A percentile compares a stretch with the other conserved stretches of the same genome.
Conservation (phyloP, 2,888 invertebrate genomes). For the Eristalis tenax region DNA sequence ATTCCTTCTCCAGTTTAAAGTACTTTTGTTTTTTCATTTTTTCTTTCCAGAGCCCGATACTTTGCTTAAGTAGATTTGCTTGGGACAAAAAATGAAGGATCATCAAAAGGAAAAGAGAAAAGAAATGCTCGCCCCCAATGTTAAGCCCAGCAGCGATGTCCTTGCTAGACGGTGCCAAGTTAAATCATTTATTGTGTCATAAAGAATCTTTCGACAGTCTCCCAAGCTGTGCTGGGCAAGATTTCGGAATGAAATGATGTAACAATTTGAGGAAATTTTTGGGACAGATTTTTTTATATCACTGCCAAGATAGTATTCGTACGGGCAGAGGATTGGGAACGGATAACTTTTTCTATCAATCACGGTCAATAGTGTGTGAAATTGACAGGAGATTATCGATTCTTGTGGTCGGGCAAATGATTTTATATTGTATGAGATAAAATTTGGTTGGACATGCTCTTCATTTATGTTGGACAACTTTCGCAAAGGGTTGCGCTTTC, state of each 20-base stretch:
- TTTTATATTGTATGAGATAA: neutral
- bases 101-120: slow-evolving; percentile 20
- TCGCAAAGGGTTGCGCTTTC: slow-evolving; percentile 11
- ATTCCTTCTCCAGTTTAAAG: neutral
- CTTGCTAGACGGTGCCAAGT: slow-evolving; percentile 33
- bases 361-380: slow-evolving; percentile 53
- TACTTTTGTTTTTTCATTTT: neutral
- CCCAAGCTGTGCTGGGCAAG: slow-evolving; percentile 13
- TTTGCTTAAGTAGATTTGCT: neutral
- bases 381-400: slow-evolving; percentile 50
- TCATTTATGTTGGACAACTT: neutral
- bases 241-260: slow-evolving; percentile 48
- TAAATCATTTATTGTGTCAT: slow-evolving; percentile 55
- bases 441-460: neutral
- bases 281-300: slow-evolving; percentile 23
- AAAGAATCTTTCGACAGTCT: slow-evolving; percentile 28
- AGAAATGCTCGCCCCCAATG: neutral
- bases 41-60: neutral
- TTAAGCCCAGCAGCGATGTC: slow-evolving; percentile 9
- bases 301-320: neutral
- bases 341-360: slow-evolving; percentile 49
- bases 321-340: neutral
- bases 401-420: slow-evolving; percentile 26
- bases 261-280: slow-evolving; percentile 43
- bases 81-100: slow-evolving; percentile 4